These are phyloP conservation scores for Lycaena phlaeas DNA, from an alignment of 2,888 invertebrate species.

Conservation along the genomic window DNA sequence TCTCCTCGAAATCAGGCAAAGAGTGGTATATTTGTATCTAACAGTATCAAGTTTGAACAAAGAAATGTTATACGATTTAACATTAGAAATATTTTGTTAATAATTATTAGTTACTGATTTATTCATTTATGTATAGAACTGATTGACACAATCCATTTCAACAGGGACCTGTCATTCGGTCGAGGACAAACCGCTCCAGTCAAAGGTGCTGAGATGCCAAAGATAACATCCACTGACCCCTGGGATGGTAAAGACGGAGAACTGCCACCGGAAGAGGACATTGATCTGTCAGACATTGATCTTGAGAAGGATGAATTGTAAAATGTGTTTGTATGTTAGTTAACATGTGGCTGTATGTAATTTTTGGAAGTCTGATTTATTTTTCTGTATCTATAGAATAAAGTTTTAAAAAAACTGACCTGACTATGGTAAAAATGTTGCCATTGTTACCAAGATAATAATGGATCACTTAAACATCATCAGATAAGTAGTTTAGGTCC, in stretches of 20 bases:
- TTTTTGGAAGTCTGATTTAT: constrained; percentile 10
- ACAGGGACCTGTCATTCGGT: constrained; percentile 91
- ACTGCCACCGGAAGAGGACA: constrained; percentile 88
- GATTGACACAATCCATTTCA: background rate
- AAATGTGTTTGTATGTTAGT: constrained; percentile 26
- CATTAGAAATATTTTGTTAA: no score
- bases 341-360: constrained; percentile 3
- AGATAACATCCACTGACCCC: constrained; percentile 76
- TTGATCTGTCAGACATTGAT: constrained; percentile 92
- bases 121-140: no score
- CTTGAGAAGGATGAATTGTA: constrained; percentile 86
- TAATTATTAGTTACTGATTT: no score
- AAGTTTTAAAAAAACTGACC: no score
- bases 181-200: constrained; percentile 93
- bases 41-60: no score
- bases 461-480: no score
- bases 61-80: no score
- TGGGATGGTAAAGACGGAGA: constrained; percentile 98
- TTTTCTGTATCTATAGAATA: background rate
- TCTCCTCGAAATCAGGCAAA: no score
- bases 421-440: no score
- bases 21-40: no score
- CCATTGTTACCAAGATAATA: no score
- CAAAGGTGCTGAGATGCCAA: constrained; percentile 85
- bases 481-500: no score